These are phyloP conservation scores for Caloenas nicobarica DNA, from an alignment of 2,113 vertebrate species.

Conservation along the genomic window DNA sequence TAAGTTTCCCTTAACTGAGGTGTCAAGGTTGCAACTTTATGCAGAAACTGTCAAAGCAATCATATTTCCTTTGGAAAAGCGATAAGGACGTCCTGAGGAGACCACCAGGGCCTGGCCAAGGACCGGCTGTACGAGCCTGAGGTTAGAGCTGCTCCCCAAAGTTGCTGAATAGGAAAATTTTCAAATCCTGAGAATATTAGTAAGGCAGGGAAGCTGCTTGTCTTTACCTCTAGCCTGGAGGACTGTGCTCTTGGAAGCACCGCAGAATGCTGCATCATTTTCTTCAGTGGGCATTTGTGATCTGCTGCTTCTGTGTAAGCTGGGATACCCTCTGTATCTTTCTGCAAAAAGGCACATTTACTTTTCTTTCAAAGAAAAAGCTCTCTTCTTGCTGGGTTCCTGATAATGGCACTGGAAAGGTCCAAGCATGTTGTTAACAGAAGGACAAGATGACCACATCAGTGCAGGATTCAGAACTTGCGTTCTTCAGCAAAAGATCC, in stretches of 20 bases:
- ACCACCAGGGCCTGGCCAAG: background rate
- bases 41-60: background rate
- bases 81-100: background rate
- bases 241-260: background rate
- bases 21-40: background rate
- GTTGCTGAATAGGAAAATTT: slow-evolving; percentile 23
- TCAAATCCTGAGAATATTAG: background rate
- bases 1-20: background rate
- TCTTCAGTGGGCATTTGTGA: background rate
- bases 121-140: background rate
- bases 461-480: background rate
- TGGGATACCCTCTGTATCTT: background rate
- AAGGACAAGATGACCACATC: background rate
- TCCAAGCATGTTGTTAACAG: background rate
- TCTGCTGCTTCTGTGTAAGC: background rate
- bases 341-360: background rate
- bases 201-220: background rate
- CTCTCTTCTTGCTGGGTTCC: background rate
- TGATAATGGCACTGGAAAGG: background rate
- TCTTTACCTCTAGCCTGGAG: background rate
- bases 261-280: background rate
- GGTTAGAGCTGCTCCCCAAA: background rate
- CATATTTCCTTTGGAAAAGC: background rate
- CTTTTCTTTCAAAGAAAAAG: background rate
- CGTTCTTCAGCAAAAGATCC: background rate